Base-by-base conservation (phyloP, 1,140 invertebrate genomes). In the Drosophila nikananu region DNA sequence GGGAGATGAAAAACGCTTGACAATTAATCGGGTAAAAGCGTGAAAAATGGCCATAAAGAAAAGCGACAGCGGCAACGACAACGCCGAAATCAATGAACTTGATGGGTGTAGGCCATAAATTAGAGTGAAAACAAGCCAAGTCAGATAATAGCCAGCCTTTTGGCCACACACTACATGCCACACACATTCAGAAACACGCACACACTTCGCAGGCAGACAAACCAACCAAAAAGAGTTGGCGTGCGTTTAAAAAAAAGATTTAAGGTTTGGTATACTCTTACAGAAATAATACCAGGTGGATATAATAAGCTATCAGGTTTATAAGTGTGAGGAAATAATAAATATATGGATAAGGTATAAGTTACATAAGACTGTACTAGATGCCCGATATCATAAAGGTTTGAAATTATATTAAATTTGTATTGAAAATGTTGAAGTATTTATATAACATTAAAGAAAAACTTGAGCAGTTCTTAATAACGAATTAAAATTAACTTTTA, bases 71-170 rank as follows among this genome's bases (percentile, higher is more conserved):
- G 37, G 8, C 23, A 48, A 48, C 46, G 46, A 49, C 68, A 44
- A 63, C 71, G 44, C 60, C 54, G 80, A 83, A 83, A 80, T 84
- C 82, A 86, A 86, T 86, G 82, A 86, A 86, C 82, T 86, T 80
- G 77, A 62, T 66, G 77, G 77, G 77, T 84, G 67, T 72, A 64
- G 74, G 68, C 75, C 80, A 86, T 86, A 86, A 86, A 86, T 86
- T 74, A 78, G 82, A 86, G 78, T 81, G 82, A 84, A 84, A 86
- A 86, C 82, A 86, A 78, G 82, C 77, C 51, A 1, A 49, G 39
- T 66, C 68, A 81, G 83, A 84, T 67, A 79, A 78, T 83, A 59
- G 64, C 55, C 75, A 41, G 60, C 48, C 64, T 71, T 58, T 55
- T 48, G 71, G 81, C 77, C 81, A 63, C 76, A 71, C 66, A 60